Base-by-base conservation (phyloP, 2,113 vertebrate species). In the Catharus bicknelli region DNA sequence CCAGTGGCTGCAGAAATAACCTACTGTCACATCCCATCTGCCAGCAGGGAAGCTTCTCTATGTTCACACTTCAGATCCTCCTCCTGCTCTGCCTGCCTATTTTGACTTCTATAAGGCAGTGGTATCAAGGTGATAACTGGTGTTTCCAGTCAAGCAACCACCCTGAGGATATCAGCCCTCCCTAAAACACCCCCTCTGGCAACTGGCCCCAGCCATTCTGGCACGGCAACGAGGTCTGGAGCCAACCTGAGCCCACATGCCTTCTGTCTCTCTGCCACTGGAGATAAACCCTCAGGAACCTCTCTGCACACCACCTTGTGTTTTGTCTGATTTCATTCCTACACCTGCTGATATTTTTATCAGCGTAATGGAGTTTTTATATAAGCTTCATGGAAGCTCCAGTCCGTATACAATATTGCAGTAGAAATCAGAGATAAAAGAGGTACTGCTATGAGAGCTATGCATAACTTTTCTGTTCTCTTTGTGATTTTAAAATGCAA, bases 251-350 rank as follows among this genome's bases (percentile, higher is more conserved):
- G 61, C 69, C 77, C 68, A 55, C 29, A 1, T 1, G 2, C 40
- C 48, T 87, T 78, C 78, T 40, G n/a, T 63, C 27, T 90, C 36
- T 32, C 54, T 36, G 54, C 9, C 1, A 1, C 40, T 64, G 42
- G 26, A 83, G 50, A 61, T 5, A 57, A 68, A 86, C 45, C 25
- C 32, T 62, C 12, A n/a, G 21, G 14, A 87, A 42, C n/a, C 20
- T 82, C 55, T 74, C 48, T 27, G 30, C 47, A n/a, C 58, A 51
- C 21, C 10, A 48, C 34, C 30, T 79, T 13, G 1, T 50, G 7
- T 73, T 73, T 83, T 61, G 17, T 79, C 45, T 80, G 27, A 66
- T 90, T 86, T 54, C 59, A 14, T 88, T 90, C 72, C 34, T 64
- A 76, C 10, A 76, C 27, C 29, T 72, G 26, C 61, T 55, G 53